Base-by-base conservation (phyloP, 2,888 invertebrate genomes). In the Dinocampus coccinellae region DNA sequence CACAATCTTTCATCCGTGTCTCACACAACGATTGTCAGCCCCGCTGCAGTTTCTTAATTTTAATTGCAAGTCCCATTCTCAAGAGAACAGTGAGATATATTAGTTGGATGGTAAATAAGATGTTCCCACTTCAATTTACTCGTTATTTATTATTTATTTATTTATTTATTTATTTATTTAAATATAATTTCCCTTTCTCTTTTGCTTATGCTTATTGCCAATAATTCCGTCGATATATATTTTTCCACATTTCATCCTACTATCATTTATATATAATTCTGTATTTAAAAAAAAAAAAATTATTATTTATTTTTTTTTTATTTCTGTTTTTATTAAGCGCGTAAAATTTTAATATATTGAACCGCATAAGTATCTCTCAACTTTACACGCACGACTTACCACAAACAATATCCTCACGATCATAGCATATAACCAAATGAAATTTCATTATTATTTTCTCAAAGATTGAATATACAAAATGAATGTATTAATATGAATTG, bases 301-400 rank as follows among this genome's bases (percentile, higher is more conserved):
- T 29, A 29, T 26, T 22, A 63, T 63, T 16, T 33, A 22, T 20
- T 29, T 16, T 52, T 42, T 47, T 42, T 62, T 47, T 47, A 26
- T 7, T 22, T 11, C 26, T 29, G 1, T 26, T 53, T 24, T 52
- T 58, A 20, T 53, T 42, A 33, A 67, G 52, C 64, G 34, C 13
- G 57, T 39, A 36, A 69, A 69, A 69, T 72, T 65, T 64, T 60
- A 63, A 68, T 69, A 53, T 20, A 42, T 52, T 34, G 65, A 33
- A 72, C 52, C 26, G 13, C 61, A 39, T 55, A 71, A 52, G 34
- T n/a, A n/a, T 65, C 57, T 34, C 53, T 39, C 20, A 24, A 34
- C 34, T 52, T 33, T 66, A 57, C 61, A 75, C 75, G 75, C 75
- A 73, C 75, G 73, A 71, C 60, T 68, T 67, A 42, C 52, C n/a